Percentiles rank a stretch among this genome's conserved stretches.
Conservation (phyloP, 2,113 vertebrate species). For the Oryzias javanicus region DNA sequence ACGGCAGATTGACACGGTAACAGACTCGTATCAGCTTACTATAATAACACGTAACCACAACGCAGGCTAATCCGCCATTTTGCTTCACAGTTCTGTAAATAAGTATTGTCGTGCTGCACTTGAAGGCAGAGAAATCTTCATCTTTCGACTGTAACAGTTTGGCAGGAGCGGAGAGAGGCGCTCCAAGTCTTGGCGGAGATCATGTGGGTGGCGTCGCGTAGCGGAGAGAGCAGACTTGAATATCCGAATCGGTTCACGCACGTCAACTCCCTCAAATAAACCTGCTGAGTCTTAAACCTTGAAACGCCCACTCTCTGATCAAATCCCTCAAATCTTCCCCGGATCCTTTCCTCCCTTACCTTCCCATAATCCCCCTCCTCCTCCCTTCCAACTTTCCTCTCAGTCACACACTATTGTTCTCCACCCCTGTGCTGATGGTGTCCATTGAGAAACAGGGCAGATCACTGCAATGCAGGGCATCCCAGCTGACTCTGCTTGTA, state of each 20-base stretch:
- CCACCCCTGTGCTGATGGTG: constrained; percentile 50
- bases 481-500: constrained; percentile 48
- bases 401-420: neutral
- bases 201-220: constrained; percentile 39
- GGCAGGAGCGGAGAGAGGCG: constrained; percentile 36
- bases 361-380: constrained; percentile 45
- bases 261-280: constrained; percentile 38
- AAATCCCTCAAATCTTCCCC: constrained; percentile 53
- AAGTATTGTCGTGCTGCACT: constrained; percentile 38
- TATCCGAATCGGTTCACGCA: constrained; percentile 11
- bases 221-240: constrained; percentile 31
- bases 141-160: constrained; percentile 40
- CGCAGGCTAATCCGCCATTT: constrained; percentile 46
- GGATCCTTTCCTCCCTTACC: constrained; percentile 43
- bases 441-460: constrained; percentile 64
- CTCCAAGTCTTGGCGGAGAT: constrained; percentile 33
- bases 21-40: constrained; percentile 63
- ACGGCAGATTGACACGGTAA: constrained; percentile 46
- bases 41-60: constrained; percentile 53
- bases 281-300: constrained; percentile 56
- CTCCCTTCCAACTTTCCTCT: constrained; percentile 20
- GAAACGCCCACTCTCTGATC: constrained; percentile 61
- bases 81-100: constrained; percentile 39
- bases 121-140: constrained; percentile 21
- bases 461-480: constrained; percentile 74